Evolutionary conservation across 2,888 invertebrate species (phyloP).

Genomic region (Biston betularia): DNA sequence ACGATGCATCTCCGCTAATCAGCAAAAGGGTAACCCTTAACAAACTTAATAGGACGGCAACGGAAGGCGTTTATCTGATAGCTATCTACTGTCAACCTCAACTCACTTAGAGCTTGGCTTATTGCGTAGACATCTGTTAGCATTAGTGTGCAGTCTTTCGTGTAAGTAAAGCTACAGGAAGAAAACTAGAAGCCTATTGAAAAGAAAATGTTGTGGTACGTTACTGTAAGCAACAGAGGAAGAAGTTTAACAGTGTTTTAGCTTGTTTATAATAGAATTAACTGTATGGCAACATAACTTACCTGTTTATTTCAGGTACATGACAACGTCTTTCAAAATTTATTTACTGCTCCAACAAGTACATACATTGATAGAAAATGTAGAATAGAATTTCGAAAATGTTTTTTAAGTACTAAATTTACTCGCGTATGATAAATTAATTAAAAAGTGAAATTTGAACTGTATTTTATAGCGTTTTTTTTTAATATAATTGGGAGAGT

Average conservation of each 20-base stretch:
- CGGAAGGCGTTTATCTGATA: conserved; percentile 44
- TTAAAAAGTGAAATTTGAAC: too few relatives aligned
- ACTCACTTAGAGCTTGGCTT: conserved; percentile 19
- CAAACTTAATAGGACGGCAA: conserved; percentile 28
- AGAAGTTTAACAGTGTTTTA: conserved; percentile 15
- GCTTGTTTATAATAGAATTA: not conserved
- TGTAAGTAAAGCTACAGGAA: conserved; percentile 7
- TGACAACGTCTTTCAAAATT: not conserved
- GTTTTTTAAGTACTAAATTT: too few relatives aligned
- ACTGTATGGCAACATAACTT: not conserved
- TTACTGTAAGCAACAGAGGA: conserved; percentile 1
- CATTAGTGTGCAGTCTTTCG: not conserved
- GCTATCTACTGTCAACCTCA: conserved; percentile 34
- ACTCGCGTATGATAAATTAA: too few relatives aligned
- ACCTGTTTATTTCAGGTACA: not conserved
- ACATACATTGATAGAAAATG: too few relatives aligned
- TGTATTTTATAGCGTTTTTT: too few relatives aligned
- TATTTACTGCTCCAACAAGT: too few relatives aligned
- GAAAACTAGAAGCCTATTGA: conserved; percentile 9
- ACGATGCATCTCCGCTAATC: conserved; percentile 24
- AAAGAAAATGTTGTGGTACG: not conserved
- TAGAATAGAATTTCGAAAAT: too few relatives aligned
- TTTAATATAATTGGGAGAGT: too few relatives aligned
- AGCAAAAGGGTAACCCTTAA: conserved; percentile 26
- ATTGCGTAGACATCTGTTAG: conserved; percentile 18